Base-by-base conservation (phyloP, 1,140 invertebrate species). In the Drosophila setifemur region DNA sequence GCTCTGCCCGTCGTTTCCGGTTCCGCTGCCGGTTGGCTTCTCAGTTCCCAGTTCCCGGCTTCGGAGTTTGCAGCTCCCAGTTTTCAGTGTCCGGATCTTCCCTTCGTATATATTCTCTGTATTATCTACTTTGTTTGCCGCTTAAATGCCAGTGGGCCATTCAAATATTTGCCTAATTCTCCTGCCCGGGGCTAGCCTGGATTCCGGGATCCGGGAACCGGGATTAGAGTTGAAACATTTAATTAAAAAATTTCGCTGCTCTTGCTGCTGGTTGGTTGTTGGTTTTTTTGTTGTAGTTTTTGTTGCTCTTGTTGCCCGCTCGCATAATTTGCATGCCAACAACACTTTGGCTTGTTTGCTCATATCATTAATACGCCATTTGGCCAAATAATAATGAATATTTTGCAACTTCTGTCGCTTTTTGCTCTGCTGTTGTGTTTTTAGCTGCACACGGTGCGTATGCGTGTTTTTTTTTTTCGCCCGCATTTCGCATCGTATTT, bases 341-440 rank as follows among this genome's bases (percentile, higher is more conserved):
- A 64, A 28, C 39, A 48, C 31, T 28, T 47, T 60, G 26, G 26
- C 45, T 35, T 31, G 45, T 71, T 63, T 54, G 48, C 23, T 58
- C 44, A 67, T 64, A 72, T 54, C 61, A 68, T 78, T 60, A 67
- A 49, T 52, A 60, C 47, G 39, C 50, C 63, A 69, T 74, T 74
- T 69, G 39, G 49, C 14, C 31, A 48, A 49, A 55, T 52, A 53
- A 73, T 66, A 66, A 66, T 66, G 31, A 39, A 64, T 64, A 63
- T 52, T 52, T n/a, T 60, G 26, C 37, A 33, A 31, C 35, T 31
- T 23, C 6, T 37, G 8, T 11, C 12, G 25, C 11, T 16, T 28
- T 44, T 29, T 12, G 26, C 8, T 4, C n/a, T 23, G 9, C 12
- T 39, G 25, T 25, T 45, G n/a, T 45, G 14, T 31, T 44, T 28